A percentile compares a stretch with the other conserved stretches of the same genome.
These are phyloP conservation scores for Melanotaenia maccullochi DNA, from an alignment of 2,797 vertebrate genomes.

Conservation along the genomic window DNA sequence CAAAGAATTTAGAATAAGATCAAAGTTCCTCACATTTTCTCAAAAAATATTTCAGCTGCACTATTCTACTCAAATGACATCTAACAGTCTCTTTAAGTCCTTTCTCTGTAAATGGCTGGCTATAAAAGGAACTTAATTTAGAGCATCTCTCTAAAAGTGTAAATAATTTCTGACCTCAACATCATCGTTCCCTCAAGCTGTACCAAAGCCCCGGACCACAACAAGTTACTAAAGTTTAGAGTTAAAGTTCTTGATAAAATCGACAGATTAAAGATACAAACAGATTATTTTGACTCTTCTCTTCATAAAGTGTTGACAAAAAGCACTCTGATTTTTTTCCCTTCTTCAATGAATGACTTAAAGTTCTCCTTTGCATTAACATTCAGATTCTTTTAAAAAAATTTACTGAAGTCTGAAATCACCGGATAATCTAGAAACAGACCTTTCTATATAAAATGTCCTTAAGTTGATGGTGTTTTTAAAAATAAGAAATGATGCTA, in stretches of 20 bases:
- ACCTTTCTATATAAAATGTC: not conserved
- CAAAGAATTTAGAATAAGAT: not conserved
- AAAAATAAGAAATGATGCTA: not conserved
- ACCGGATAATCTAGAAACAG: not conserved
- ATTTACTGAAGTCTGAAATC: not conserved
- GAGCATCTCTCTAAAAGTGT: not conserved
- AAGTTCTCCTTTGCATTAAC: not conserved
- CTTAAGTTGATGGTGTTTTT: not conserved
- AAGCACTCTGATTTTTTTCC: no score
- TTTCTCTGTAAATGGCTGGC: not conserved
- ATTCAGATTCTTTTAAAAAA: not conserved
- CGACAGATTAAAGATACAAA: not conserved
- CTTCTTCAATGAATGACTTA: not conserved
- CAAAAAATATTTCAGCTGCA: not conserved
- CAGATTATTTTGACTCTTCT: no score
- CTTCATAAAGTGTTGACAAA: not conserved
- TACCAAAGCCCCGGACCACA: not conserved
- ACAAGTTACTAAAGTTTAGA: no score
- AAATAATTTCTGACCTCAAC: not conserved
- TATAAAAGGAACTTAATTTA: not conserved
- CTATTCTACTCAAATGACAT: not conserved
- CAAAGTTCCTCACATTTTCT: not conserved
- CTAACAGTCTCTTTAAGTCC: not conserved
- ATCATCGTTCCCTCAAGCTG: not conserved
- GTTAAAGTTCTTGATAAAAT: not conserved